Conservation (phyloP, 92 coral and sea anemone genomes). For the Epizoanthus rinbou region DNA sequence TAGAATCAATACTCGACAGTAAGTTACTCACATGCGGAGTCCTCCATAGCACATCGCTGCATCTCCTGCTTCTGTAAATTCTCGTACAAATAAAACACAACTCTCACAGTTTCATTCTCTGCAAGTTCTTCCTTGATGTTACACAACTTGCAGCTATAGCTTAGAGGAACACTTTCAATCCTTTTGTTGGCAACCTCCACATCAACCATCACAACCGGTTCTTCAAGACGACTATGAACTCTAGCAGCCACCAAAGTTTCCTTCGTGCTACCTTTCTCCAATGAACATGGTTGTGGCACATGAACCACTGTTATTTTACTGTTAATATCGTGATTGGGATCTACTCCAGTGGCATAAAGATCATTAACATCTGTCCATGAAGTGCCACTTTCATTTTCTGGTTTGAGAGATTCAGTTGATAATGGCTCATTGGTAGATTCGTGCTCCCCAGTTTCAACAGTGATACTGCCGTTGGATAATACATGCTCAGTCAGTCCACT, state of each 20-base stretch:
- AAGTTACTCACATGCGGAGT: conserved; percentile 58
- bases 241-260: conserved; percentile 31
- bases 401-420: background rate
- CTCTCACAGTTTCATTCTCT: conserved; percentile 60
- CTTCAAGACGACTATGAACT: conserved; percentile 6
- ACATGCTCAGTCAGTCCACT: background rate
- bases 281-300: conserved; percentile 20
- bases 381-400: conserved; percentile 15
- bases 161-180: conserved; percentile 57
- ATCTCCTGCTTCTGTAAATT: conserved; percentile 53
- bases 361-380: conserved; percentile 9
- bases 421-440: background rate
- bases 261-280: conserved; percentile 4
- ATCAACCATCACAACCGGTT: conserved; percentile 50
- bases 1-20: background rate
- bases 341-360: conserved; percentile 1
- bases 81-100: conserved; percentile 67
- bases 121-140: conserved; percentile 57
- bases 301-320: conserved; percentile 36
- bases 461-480: background rate
- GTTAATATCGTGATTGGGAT: background rate
- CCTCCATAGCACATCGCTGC: conserved; percentile 48
- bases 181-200: conserved; percentile 59
- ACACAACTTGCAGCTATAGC: conserved; percentile 49
- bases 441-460: background rate